Evolutionary conservation across 2,888 invertebrate genomes (phyloP).

Genomic region (Eutolmus rufibarbis): DNA sequence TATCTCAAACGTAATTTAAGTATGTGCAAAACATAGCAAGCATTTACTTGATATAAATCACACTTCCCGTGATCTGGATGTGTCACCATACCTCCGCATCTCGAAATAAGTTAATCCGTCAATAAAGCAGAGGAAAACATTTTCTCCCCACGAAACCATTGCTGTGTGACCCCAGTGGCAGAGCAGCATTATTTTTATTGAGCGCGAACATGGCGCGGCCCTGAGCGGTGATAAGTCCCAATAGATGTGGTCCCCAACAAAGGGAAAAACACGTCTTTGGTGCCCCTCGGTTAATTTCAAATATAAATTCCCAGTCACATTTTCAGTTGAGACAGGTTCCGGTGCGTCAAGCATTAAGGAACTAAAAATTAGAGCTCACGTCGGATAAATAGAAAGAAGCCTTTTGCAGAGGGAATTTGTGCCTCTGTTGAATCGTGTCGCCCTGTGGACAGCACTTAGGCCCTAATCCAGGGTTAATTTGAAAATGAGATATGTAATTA

Average conservation of each 20-base stretch:
- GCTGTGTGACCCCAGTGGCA: neutral
- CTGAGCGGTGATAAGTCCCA: conserved; percentile 16
- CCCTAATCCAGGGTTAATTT: neutral
- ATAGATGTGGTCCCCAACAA: conserved; percentile 25
- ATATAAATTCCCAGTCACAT: conserved; percentile 40
- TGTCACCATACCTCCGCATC: neutral
- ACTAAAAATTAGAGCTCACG: conserved; percentile 4
- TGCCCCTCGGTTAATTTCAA: conserved; percentile 22
- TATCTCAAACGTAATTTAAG: neutral
- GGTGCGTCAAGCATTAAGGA: conserved; percentile 19
- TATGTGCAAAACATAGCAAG: neutral
- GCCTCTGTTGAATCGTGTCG: neutral
- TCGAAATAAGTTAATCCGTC: conserved; percentile 27
- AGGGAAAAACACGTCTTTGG: neutral
- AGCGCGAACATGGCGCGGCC: conserved; percentile 11
- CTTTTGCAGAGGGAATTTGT: neutral
- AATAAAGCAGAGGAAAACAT: conserved; percentile 13
- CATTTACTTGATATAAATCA: conserved; percentile 6
- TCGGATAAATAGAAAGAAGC: neutral
- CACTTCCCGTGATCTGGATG: conserved; percentile 6
- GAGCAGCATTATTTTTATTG: conserved; percentile 7
- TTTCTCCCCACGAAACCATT: neutral
- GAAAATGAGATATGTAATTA: neutral
- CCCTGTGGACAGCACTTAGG: neutral
- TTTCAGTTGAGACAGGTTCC: conserved; percentile 37